Evolutionary conservation across 2,113 vertebrate genomes (phyloP), one percentile per base, ranked within the genome.

Genomic region (Pelobates fuscus): DNA sequence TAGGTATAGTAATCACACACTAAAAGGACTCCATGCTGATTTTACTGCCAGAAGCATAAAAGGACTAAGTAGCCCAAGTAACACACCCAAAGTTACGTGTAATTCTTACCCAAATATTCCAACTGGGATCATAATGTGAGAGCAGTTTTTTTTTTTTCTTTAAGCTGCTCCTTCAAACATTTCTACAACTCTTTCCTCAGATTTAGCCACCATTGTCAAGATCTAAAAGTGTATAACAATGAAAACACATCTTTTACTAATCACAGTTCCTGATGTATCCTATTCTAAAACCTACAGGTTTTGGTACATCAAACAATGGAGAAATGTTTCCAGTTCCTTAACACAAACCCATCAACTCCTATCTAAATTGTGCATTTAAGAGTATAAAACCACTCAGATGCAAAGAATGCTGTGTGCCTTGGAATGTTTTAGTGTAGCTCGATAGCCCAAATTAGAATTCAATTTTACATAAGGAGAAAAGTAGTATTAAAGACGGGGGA

Each of bases 91-190:
- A 24, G 58, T 71, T 71, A 71, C 69, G 44, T 62, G 69, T 46
- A 44, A 57, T 61, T 37, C 69, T 61, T 58, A 61, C 69, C 61
- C 41, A 49, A 32, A 71, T 29, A 71, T 62, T 71, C 25, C 69
- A 71, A 62, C 60, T 71, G 69, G 60, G 69, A 46, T 71, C 69
- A 71, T 26, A 37, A 23, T 30, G 41, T 61, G 41, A 71, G 69
- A 58, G 58, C 58, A 71, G 41, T 49, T n/a, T 71, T 71, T 58
- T 71, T 71, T 58, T 46, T 61, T 61, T 71, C 69, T 49, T 71
- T 71, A 71, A 44, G 58, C 41, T 61, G 58, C 41, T 61, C 69
- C 25, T 71, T 71, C 69, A 62, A 46, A 71, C 37, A 24, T 71
- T 71, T 61, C 58, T 71, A 25, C 58, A 30, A 49, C 27, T 29